Base-by-base conservation (phyloP, 2,797 vertebrate genomes). In the Crypturellus tataupa region DNA sequence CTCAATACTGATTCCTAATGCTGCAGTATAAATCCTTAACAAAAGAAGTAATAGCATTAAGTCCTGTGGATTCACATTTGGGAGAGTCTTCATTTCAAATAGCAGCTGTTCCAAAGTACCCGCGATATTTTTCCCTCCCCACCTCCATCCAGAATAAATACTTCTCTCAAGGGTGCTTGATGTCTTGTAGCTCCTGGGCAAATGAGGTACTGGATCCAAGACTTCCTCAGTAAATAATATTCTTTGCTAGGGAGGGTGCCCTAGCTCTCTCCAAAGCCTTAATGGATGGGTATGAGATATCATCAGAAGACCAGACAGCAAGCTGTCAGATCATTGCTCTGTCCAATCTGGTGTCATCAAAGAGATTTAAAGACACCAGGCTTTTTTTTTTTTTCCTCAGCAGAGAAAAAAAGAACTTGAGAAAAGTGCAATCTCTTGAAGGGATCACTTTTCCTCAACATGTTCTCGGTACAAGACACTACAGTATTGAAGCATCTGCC, bases 381-480 rank as follows among this genome's bases (percentile, higher is more conserved):
- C 71, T 60, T 51, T 25, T 51, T 25, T 49, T 24, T 21, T 51
- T 49, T 24, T 25, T 25, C 20, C 46, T 46, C 70, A 70, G 67
- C 40, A 51, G 63, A 24, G 18, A 29, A 56, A 78, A 3, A 67
- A 49, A 70, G 21, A 87, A 47, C 42, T 55, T 17, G 31, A 55
- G 63, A 44, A 16, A 81, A 67, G 62, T n/a, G 58, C 18, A 3
- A 19, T 44, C 76, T 65, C 56, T 86, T 70, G 24, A 1, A 29
- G 20, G 5, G 4, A 42, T 19, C 59, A 3, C 24, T 70, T 51
- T 4, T 25, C 62, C 62, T 42, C 72, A 47, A 80, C 40, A 56
- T 13, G 37, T 42, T 53, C 62, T 33, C 39, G 70, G 42, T 58
- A 44, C 0, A 0, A 67, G 64, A 1, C 4, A 0, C 35, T 59